These are phyloP conservation scores for Manis crassicaudata DNA, from an alignment of 2,797 vertebrate species.

Conservation along the genomic window DNA sequence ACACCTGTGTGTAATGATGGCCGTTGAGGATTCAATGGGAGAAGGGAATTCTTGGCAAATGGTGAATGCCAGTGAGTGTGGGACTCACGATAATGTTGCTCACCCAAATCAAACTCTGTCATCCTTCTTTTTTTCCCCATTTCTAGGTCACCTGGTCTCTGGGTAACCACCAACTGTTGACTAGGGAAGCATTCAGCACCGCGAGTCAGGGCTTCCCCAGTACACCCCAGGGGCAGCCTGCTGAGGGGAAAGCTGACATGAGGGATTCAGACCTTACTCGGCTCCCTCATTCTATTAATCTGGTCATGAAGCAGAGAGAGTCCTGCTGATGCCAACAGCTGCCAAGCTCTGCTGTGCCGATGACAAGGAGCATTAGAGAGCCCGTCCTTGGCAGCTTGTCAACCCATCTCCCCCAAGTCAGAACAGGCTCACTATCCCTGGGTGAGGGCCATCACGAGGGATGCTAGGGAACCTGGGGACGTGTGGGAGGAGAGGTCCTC, in stretches of 20 bases:
- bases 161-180: background rate
- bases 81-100: no score
- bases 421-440: background rate
- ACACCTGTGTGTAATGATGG: background rate
- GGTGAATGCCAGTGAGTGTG: background rate
- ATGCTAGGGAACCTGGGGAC: background rate
- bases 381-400: rapidly evolving
- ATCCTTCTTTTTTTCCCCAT: background rate
- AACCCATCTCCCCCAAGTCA: background rate
- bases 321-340: slow-evolving; percentile 1
- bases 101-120: background rate
- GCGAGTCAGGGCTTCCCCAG: background rate
- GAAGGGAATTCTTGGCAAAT: background rate
- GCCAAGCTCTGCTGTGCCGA: rapidly evolving
- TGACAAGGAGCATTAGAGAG: background rate
- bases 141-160: background rate
- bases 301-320: background rate
- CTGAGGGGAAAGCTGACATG: background rate
- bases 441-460: rapidly evolving
- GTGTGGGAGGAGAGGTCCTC: rapidly evolving
- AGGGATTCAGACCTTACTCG: background rate
- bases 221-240: background rate
- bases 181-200: background rate
- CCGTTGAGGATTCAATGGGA: background rate
- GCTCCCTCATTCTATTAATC: background rate